Base-by-base conservation (phyloP, 2,888 invertebrate genomes). In the Rotaria sp. region DNA sequence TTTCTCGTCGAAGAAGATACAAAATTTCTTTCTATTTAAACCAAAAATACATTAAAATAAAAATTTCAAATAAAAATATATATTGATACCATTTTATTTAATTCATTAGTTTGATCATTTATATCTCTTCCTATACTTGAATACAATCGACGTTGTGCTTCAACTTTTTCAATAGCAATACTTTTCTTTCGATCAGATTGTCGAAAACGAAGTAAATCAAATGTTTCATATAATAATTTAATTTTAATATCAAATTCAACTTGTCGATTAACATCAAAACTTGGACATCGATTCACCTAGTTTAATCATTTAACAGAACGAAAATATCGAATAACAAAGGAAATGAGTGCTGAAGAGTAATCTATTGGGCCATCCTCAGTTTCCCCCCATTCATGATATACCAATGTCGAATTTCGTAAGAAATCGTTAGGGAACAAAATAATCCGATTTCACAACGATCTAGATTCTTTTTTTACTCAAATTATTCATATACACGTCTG, bases 171-270 rank as follows among this genome's bases (percentile, higher is more conserved):
- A 41, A 90, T 90, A 75, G 89, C 90, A 75, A 90, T 88, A 87
- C 90, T 91, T 84, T 89, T 89, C 84, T 89, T 88, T 87, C 90
- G 90, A 88, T 91, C 91, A 2, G 87, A 85, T 45, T 52, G 41
- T 67, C 84, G 41, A 86, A 86, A 50, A 88, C 90, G 90, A 1
- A 91, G 88, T 26, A 91, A 88, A 86, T 89, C 88, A 38, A 91
- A 88, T 21, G 91, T 89, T 87, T 91, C 91, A 84, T 90, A 89
- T 67, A 91, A 88, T 50, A 91, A 88, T 11, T 89, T 89, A 75
- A 90, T 90, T 85, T 91, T 91, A 52, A 91, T 90, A 84, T 90
- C 90, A 87, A 89, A 89, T 87, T 91, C 91, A 59, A 91, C 88
- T 85, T 89, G 89, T 86, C 91, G 90, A 89, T 90, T 90, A 84